Evolutionary conservation across 2,113 vertebrate genomes (phyloP).

Genomic region (Oenanthe oenanthe): DNA sequence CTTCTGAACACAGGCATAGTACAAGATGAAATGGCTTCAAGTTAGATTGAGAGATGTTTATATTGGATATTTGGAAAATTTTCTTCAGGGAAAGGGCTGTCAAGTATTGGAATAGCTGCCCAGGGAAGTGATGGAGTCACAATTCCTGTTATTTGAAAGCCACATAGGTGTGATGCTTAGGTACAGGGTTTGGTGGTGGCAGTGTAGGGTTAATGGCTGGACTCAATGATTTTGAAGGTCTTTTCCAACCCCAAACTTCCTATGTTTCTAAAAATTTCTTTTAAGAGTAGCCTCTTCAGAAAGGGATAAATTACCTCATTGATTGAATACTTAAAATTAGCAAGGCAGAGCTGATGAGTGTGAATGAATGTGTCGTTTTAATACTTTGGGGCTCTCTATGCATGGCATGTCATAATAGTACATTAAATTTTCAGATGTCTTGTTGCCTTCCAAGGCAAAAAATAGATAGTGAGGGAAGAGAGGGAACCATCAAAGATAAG

Average conservation of each 20-base stretch:
- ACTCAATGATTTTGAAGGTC: background rate
- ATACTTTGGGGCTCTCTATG: background rate
- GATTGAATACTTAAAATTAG: slow-evolving; percentile 37
- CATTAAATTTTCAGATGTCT: slow-evolving; percentile 45
- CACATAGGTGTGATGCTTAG: fast-evolving
- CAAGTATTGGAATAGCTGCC: background rate
- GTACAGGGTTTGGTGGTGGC: background rate
- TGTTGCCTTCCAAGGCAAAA: slow-evolving; percentile 45
- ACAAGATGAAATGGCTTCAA: background rate
- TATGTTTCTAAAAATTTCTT: background rate
- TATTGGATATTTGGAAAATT: background rate
- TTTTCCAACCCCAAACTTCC: background rate
- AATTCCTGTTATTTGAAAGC: background rate
- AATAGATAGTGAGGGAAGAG: background rate
- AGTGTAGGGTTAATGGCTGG: background rate
- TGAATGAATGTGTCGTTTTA: slow-evolving; percentile 26
- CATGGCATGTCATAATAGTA: slow-evolving; percentile 20
- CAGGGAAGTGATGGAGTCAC: background rate
- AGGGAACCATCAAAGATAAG: background rate
- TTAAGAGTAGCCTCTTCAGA: background rate
- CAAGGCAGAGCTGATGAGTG: background rate
- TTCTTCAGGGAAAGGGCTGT: background rate
- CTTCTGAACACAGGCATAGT: background rate
- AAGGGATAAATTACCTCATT: slow-evolving; percentile 25
- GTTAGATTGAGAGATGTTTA: background rate